Conservation (phyloP, 2,797 vertebrate genomes). For the Furcifer pardalis region DNA sequence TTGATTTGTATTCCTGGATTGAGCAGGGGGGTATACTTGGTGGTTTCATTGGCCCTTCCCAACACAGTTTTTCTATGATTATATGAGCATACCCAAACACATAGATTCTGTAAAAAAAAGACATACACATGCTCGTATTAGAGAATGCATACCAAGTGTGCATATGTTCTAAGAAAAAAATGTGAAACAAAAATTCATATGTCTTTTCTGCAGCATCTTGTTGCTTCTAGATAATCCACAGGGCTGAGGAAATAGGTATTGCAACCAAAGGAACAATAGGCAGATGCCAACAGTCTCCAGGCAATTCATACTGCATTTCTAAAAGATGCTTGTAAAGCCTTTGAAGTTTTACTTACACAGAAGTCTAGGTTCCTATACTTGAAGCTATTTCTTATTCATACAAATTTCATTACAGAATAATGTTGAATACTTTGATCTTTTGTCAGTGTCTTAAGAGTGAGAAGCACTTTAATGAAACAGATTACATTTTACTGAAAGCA, state of each 20-base stretch:
- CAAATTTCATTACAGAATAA: constrained; percentile 45
- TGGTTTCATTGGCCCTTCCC: too few relatives aligned
- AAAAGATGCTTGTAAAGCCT: constrained; percentile 54
- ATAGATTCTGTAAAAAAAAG: not conserved
- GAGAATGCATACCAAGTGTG: not conserved
- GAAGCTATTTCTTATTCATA: constrained; percentile 56
- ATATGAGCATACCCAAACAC: not conserved
- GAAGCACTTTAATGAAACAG: constrained; percentile 27
- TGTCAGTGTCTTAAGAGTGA: constrained; percentile 49
- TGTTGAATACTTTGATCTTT: constrained; percentile 63
- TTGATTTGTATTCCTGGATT: too few relatives aligned
- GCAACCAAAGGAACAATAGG: constrained; percentile 45
- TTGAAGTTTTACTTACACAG: constrained; percentile 63
- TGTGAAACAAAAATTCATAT: not conserved
- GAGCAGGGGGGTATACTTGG: too few relatives aligned
- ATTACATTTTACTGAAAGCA: constrained; percentile 16
- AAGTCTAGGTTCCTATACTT: constrained; percentile 59
- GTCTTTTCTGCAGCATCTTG: constrained; percentile 26
- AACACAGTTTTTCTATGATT: too few relatives aligned
- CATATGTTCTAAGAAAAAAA: not conserved
- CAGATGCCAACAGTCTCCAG: constrained; percentile 39
- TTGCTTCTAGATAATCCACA: constrained; percentile 62
- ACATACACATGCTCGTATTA: not conserved
- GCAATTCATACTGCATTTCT: constrained; percentile 27
- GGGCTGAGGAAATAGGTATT: constrained; percentile 37